phyloP scores from a whole-genome alignment of 2,888 invertebrate genomes.

The Oscheius sp. region DNA sequence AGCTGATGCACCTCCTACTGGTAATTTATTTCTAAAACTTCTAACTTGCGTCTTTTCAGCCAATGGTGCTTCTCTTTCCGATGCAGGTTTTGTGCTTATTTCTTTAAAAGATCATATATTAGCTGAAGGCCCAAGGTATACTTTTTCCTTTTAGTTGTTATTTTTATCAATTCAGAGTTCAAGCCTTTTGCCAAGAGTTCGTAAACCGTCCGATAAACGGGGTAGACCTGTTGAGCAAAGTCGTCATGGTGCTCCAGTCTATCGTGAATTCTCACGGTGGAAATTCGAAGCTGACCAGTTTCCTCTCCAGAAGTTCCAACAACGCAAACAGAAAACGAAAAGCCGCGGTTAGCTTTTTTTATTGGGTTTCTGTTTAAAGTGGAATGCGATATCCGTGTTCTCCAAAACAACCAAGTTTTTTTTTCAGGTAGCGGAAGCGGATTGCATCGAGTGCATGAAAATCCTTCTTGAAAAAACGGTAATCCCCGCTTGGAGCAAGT shows the following conservation, averaged over 20 bases:
- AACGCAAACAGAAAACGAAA: slow-evolving; percentile 63
- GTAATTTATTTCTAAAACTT: slow-evolving; percentile 7
- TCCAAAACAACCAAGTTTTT: background rate
- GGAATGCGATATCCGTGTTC: slow-evolving; percentile 1
- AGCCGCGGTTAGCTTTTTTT: slow-evolving; percentile 53
- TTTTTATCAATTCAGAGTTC: slow-evolving; percentile 44
- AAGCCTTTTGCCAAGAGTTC: slow-evolving; percentile 61
- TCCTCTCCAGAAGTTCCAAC: slow-evolving; percentile 61
- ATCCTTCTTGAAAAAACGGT: slow-evolving; percentile 68
- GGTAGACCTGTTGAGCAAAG: slow-evolving; percentile 60
- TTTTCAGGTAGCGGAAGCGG: slow-evolving; percentile 67
- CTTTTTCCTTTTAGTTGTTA: background rate
- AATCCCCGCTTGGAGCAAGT: slow-evolving; percentile 21
- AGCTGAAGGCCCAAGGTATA: slow-evolving; percentile 56
- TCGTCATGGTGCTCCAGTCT: slow-evolving; percentile 59
- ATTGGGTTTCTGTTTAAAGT: background rate
- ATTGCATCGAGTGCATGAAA: slow-evolving; percentile 70
- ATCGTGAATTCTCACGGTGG: slow-evolving; percentile 59
- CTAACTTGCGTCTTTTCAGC: slow-evolving; percentile 38
- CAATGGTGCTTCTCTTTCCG: slow-evolving; percentile 57
- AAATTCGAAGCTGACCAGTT: slow-evolving; percentile 59
- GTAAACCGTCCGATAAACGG: slow-evolving; percentile 60
- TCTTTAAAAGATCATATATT: slow-evolving; percentile 65
- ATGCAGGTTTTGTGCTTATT: slow-evolving; percentile 63
- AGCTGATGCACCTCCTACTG: slow-evolving; percentile 58